These are phyloP conservation scores for Brachyptera putata DNA, from an alignment of 2,888 invertebrate species.

Conservation along the genomic window DNA sequence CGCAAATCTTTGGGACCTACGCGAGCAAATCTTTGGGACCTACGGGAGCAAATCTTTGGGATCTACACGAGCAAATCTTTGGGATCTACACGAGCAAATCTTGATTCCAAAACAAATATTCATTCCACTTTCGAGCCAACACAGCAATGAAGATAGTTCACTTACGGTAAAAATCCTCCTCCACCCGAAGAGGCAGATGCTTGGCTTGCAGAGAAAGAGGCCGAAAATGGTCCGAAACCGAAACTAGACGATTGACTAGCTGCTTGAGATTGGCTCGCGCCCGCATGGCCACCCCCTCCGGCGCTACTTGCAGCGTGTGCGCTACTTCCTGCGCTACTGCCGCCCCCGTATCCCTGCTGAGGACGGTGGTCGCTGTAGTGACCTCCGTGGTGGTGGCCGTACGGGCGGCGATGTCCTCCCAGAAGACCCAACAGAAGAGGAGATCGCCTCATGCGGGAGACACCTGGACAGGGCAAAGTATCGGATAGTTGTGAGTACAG, in stretches of 20 bases:
- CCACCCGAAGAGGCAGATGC: not conserved
- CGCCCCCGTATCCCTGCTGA: not conserved
- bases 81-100: too few species aligned
- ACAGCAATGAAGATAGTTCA: too few species aligned
- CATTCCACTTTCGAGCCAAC: too few species aligned
- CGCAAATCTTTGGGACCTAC: too few species aligned
- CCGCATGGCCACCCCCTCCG: not conserved
- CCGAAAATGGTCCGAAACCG: constrained; percentile 10
- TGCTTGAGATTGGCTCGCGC: not conserved
- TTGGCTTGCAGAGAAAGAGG: constrained; percentile 3
- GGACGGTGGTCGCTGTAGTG: not conserved
- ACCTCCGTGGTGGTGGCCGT: not conserved
- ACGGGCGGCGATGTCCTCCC: not conserved
- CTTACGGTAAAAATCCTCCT: constrained; percentile 1
- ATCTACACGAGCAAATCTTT: too few species aligned
- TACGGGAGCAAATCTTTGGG: too few species aligned
- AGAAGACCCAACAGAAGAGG: not conserved
- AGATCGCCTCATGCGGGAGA: not conserved
- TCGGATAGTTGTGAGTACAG: not conserved
- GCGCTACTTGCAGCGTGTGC: not conserved
- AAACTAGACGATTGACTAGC: constrained; percentile 5
- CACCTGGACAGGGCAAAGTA: not conserved
- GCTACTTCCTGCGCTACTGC: not conserved
- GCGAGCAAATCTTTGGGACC: too few species aligned
- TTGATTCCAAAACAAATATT: too few species aligned